Base-by-base conservation (phyloP, 2,113 vertebrate genomes). In the Corythornis cristatus region DNA sequence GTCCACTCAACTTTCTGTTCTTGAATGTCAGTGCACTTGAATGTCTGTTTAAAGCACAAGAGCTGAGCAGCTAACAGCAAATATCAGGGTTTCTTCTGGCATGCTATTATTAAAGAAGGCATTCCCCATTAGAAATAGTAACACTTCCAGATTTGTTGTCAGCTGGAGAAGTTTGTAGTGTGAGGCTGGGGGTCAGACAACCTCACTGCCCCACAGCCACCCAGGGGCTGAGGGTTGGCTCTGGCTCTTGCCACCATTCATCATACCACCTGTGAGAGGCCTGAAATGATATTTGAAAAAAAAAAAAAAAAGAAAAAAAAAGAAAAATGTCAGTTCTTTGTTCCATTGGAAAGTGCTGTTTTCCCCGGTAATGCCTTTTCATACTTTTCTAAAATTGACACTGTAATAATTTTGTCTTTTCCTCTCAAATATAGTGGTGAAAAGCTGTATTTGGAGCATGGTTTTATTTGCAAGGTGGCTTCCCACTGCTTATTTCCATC, bases 1-100 rank as follows among this genome's bases (percentile, higher is more conserved):
- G 97, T 96, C 96, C 72, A 90, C 94, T 97, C 89, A 96, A 76
- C 97, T 98, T 96, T 88, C 72, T 81, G 42, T 74, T 85, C 66
- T 83, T 94, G 83, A 93, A 86, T 96, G 95, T 96, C 95, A 96
- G 87, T 0, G 0, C 54, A 45, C 83, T 96, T 91, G 81, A 93
- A 79, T 93, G 90, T 95, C 95, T 95, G 81, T 91, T 94, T 95
- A 85, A 96, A 92, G 73, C 81, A 48, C 10, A 35, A 86, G 80
- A 31, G 67, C 65, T 33, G 81, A 97, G 88, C 64, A 91, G 54
- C 90, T 95, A 89, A 95, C 65, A 78, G 91, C 91, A 97, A 97
- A 97, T 93, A 96, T 77, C 90, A 94, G 84, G 58, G 79, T 66
- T 95, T 96, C 75, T 89, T 61, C 70, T 75, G 79, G 65, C 70